Evolutionary conservation across 2,797 vertebrate species (phyloP).

Genomic region (Benthosema pterotum): DNA sequence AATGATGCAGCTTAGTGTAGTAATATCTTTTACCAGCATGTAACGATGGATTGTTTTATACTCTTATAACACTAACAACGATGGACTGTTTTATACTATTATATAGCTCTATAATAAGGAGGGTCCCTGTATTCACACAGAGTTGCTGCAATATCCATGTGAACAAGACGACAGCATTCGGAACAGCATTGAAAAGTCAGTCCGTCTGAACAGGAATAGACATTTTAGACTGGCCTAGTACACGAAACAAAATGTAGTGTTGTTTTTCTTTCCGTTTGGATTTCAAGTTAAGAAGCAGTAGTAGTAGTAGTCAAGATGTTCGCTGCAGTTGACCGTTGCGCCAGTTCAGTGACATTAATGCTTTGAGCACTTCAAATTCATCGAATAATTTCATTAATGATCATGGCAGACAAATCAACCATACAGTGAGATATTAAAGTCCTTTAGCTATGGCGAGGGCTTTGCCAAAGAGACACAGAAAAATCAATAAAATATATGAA

Average conservation of each 20-base stretch:
- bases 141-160: constrained; percentile 12
- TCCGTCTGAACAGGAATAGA: constrained; percentile 4
- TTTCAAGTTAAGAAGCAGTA: constrained; percentile 67
- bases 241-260: constrained; percentile 21
- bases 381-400: constrained; percentile 43
- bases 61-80: not conserved
- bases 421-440: constrained; percentile 56
- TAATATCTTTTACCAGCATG: no score
- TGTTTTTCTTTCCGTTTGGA: constrained; percentile 23
- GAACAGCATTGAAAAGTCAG: not conserved
- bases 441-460: constrained; percentile 49
- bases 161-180: not conserved
- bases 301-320: constrained; percentile 72
- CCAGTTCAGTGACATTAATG: constrained; percentile 38
- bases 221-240: constrained; percentile 1
- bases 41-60: constrained; percentile 1
- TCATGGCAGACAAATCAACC: constrained; percentile 45
- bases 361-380: constrained; percentile 53
- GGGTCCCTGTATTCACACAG: constrained; percentile 4
- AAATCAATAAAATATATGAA: constrained; percentile 63
- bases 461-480: constrained; percentile 31
- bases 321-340: constrained; percentile 38
- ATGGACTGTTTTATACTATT: not conserved
- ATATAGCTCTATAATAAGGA: not conserved
- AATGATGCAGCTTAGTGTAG: no score